phyloP scores from a whole-genome alignment of 64 coral and sea anemone genomes.

The Catalaphyllia jardinei region DNA sequence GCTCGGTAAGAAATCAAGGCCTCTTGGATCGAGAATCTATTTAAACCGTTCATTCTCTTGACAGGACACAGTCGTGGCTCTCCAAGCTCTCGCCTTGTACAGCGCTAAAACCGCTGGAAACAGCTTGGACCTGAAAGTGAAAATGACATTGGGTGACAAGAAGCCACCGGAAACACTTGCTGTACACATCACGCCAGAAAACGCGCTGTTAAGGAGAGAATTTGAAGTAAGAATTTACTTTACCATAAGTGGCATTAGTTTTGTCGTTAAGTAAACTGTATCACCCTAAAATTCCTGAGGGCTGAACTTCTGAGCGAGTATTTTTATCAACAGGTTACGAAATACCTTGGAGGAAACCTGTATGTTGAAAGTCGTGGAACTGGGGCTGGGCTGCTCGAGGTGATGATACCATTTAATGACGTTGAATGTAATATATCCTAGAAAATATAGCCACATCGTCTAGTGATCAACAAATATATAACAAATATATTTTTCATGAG shows the following conservation, averaged over 20 bases:
- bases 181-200: constrained; percentile 41
- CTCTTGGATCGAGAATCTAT: no score
- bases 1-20: no score
- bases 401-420: background rate
- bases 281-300: no score
- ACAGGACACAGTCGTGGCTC: constrained; percentile 93
- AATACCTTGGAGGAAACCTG: constrained; percentile 12
- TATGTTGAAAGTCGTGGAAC: constrained; percentile 35
- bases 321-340: no score
- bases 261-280: no score
- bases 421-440: no score
- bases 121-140: constrained; percentile 57
- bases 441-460: no score
- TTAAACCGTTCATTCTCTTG: background rate
- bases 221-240: constrained; percentile 38
- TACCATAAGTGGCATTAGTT: background rate
- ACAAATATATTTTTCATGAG: no score
- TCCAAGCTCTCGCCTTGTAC: constrained; percentile 86
- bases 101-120: constrained; percentile 69
- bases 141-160: constrained; percentile 34
- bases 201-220: constrained; percentile 46
- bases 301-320: no score
- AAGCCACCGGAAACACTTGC: background rate
- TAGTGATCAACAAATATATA: no score
- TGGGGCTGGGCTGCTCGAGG: constrained; percentile 50